phyloP scores from a whole-genome alignment of 2,113 vertebrate species.

The Tringa solitaria region DNA sequence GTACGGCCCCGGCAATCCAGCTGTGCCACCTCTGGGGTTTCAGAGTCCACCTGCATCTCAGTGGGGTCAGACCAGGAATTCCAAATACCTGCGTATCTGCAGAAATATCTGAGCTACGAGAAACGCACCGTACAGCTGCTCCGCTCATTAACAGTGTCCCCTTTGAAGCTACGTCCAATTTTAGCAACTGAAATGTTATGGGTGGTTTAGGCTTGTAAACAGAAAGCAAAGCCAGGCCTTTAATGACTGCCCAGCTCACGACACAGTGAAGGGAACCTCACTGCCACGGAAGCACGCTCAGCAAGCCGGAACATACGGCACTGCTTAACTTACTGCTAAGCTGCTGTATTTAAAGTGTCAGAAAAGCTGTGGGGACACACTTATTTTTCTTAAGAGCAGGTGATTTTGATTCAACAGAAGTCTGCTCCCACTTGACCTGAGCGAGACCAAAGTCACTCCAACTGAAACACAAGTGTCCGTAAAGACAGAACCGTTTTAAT shows the following conservation, averaged over 20 bases:
- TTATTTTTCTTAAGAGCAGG: background rate
- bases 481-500: background rate
- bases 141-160: background rate
- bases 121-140: background rate
- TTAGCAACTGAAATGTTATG: conserved; percentile 2
- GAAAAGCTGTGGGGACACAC: background rate
- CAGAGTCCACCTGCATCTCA: background rate
- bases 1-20: background rate
- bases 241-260: background rate
- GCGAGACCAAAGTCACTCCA: background rate
- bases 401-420: background rate
- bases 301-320: background rate
- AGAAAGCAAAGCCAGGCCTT: background rate
- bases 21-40: background rate
- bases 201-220: background rate
- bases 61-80: background rate
- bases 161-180: conserved; percentile 11
- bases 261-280: background rate
- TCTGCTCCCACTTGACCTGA: background rate
- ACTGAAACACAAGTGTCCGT: background rate
- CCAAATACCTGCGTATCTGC: background rate
- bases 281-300: background rate
- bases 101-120: conserved; percentile 1
- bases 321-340: background rate
- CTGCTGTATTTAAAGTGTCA: background rate